Conservation (phyloP, 2,797 vertebrate genomes). For the Melopsittacus undulatus region DNA sequence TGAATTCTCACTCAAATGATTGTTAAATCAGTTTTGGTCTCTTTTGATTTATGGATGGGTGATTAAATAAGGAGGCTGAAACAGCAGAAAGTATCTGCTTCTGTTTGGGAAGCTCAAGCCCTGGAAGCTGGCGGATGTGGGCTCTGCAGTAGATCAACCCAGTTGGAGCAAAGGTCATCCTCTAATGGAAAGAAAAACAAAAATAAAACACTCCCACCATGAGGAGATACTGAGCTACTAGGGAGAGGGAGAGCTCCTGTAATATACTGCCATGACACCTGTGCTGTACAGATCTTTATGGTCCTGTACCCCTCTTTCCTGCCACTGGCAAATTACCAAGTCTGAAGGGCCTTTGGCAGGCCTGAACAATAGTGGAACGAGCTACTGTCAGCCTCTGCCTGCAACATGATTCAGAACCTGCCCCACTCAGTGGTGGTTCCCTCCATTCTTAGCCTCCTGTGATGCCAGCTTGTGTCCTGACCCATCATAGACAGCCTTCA, state of each 20-base stretch:
- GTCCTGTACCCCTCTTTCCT: conserved; percentile 10
- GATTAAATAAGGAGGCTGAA: conserved; percentile 37
- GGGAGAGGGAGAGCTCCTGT: conserved; percentile 16
- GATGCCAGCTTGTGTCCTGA: not conserved
- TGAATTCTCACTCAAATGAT: conserved; percentile 24
- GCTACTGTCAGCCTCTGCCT: not conserved
- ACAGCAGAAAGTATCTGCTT: conserved; percentile 10
- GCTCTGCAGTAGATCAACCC: conserved; percentile 20
- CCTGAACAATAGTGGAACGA: not conserved
- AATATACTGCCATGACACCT: not conserved
- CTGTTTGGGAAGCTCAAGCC: not conserved
- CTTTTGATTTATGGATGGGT: conserved; percentile 48
- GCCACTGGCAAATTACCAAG: not conserved
- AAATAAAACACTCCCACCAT: conserved; percentile 45
- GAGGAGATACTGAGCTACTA: conserved; percentile 43
- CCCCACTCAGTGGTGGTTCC: accelerated
- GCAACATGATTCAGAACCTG: accelerated
- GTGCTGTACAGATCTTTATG: not conserved
- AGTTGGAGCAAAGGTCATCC: conserved; percentile 45
- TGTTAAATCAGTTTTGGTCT: not conserved
- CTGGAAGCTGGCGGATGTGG: conserved; percentile 17
- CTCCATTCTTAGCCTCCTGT: not conserved
- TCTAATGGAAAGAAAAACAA: conserved; percentile 66
- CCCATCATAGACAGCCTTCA: not conserved
- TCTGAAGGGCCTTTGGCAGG: not conserved